Evolutionary conservation across 1,140 invertebrate genomes (phyloP).

Genomic region (Teleopsis dalmanni): DNA sequence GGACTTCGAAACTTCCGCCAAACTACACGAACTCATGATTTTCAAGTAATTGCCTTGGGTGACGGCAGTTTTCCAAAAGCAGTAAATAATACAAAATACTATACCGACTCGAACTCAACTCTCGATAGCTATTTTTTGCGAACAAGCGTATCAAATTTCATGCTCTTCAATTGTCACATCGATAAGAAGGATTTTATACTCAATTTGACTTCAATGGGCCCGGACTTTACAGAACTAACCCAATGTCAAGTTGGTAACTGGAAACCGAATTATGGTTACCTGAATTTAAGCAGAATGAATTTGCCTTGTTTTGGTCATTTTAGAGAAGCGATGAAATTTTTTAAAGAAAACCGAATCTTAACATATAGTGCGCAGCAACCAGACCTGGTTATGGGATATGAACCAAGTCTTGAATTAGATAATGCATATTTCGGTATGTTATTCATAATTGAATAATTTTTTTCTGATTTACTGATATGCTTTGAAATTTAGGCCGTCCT

Average conservation of each 20-base stretch:
- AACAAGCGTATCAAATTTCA: conserved; percentile 28
- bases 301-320: conserved; percentile 25
- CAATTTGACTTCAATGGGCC: conserved; percentile 38
- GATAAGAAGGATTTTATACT: conserved; percentile 20
- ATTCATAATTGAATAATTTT: neutral
- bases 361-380: conserved; percentile 32
- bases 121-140: conserved; percentile 22
- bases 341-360: conserved; percentile 25
- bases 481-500: conserved; percentile 15
- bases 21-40: conserved; percentile 20
- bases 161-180: conserved; percentile 30
- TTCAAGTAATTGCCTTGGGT: conserved; percentile 32
- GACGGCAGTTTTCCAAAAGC: conserved; percentile 20
- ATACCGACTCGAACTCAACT: conserved; percentile 16
- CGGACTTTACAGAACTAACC: conserved; percentile 37
- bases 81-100: conserved; percentile 5
- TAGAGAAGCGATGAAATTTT: conserved; percentile 26
- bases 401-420: conserved; percentile 29
- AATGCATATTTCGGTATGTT: conserved; percentile 23
- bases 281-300: conserved; percentile 22
- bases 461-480: neutral
- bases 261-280: conserved; percentile 37
- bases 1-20: conserved; percentile 25
- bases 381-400: conserved; percentile 32
- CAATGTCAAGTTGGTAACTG: conserved; percentile 38